Percentiles rank a stretch among this genome's conserved stretches.
Conservation (phyloP, 2,797 vertebrate genomes). For the Dermochelys coriacea region DNA sequence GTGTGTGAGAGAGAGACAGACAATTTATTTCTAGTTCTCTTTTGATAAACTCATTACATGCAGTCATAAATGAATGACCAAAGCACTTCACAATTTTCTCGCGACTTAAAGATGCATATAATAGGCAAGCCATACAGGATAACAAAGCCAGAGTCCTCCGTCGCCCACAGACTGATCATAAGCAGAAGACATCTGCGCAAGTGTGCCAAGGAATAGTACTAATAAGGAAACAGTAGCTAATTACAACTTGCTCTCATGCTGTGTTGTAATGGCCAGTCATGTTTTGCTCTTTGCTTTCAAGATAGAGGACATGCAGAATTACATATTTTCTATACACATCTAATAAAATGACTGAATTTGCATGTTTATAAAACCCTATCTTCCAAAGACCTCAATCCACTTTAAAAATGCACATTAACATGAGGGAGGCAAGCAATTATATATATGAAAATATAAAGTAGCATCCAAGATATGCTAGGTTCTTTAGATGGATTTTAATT, state of each 20-base stretch:
- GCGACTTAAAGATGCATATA: not conserved
- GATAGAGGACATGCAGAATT: not conserved
- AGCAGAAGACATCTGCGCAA: not conserved
- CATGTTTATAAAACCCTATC: constrained; percentile 4
- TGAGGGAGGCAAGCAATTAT: not conserved
- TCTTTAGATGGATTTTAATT: not conserved
- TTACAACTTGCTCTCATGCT: constrained; percentile 9
- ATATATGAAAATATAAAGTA: not conserved
- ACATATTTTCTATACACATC: not conserved
- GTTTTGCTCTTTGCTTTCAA: not conserved
- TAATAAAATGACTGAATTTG: not conserved
- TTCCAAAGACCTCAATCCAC: not conserved
- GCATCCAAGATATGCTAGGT: not conserved
- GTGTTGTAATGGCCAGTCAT: constrained; percentile 8
- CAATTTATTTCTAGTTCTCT: constrained; percentile 63
- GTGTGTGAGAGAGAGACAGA: not conserved
- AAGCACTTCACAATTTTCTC: constrained; percentile 27
- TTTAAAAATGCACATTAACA: constrained; percentile 31
- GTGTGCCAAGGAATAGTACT: not conserved
- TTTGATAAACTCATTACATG: constrained; percentile 61
- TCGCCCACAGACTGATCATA: not conserved
- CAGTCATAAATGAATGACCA: constrained; percentile 64
- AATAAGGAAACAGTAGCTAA: not conserved
- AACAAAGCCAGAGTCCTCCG: constrained; percentile 14
- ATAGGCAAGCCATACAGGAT: not conserved